phyloP scores from a whole-genome alignment of 2,113 vertebrate species.

The Rattus norvegicus region DNA sequence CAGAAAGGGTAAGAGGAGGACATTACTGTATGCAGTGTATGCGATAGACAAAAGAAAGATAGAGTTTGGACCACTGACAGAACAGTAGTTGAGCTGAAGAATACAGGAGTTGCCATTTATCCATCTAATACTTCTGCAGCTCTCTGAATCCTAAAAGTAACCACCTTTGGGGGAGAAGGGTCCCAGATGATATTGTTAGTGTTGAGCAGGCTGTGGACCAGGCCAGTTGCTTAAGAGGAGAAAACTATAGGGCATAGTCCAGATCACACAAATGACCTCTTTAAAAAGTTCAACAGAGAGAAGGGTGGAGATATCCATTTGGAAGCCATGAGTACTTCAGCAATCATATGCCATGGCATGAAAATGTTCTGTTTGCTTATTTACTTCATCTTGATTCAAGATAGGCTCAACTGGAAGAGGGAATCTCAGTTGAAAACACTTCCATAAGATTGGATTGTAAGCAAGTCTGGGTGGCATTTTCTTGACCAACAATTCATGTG shows the following conservation, averaged over 20 bases:
- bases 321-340: background rate
- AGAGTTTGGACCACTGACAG: background rate
- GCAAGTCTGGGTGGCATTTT: background rate
- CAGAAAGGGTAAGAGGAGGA: background rate
- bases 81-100: background rate
- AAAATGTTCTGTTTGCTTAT: background rate
- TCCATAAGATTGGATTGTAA: background rate
- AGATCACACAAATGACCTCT: background rate
- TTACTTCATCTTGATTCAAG: background rate
- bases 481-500: background rate
- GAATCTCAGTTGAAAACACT: background rate
- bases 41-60: background rate
- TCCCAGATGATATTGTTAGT: background rate
- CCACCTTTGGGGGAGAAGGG: background rate
- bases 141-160: background rate
- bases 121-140: background rate
- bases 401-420: background rate
- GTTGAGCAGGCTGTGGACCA: background rate
- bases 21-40: background rate
- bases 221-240: background rate
- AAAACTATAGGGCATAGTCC: background rate
- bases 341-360: background rate
- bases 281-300: background rate
- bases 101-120: background rate
- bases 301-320: background rate